Percentiles rank a stretch among this genome's conserved stretches.
These are phyloP conservation scores for Eulacestoma nigropectus DNA, from an alignment of 2,113 vertebrate species.

Conservation along the genomic window DNA sequence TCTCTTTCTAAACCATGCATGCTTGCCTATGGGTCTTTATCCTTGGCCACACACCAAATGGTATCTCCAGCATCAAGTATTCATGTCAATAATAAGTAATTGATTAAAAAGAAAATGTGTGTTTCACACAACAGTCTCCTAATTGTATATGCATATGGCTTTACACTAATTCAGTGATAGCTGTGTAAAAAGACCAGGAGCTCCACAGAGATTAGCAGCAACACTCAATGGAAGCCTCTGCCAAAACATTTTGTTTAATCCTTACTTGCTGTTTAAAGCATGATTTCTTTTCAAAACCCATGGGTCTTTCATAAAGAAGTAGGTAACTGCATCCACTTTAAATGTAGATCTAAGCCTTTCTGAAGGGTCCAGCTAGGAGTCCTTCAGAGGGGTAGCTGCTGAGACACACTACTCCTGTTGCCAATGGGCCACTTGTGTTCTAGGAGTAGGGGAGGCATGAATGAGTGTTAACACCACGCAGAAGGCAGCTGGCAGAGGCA, in stretches of 20 bases:
- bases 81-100: not conserved
- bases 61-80: not conserved
- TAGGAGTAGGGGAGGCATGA: not conserved
- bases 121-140: not conserved
- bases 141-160: not conserved
- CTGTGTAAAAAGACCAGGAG: not conserved
- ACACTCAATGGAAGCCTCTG: not conserved
- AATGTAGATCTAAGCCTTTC: not conserved
- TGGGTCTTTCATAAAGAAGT: not conserved
- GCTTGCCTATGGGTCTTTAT: not conserved
- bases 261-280: not conserved
- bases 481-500: not conserved
- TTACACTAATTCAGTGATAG: not conserved
- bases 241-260: not conserved
- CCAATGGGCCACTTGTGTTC: not conserved
- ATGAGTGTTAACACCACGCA: not conserved
- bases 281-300: not conserved
- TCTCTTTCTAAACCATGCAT: not conserved
- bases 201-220: not conserved
- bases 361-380: not conserved
- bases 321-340: not conserved
- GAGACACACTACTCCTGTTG: not conserved
- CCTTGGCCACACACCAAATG: not conserved
- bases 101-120: not conserved
- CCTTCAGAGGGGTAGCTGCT: not conserved